Percentiles rank a stretch among this genome's conserved stretches.
These are phyloP conservation scores for Acanthis flammea DNA, from an alignment of 2,797 vertebrate genomes.

Conservation along the genomic window DNA sequence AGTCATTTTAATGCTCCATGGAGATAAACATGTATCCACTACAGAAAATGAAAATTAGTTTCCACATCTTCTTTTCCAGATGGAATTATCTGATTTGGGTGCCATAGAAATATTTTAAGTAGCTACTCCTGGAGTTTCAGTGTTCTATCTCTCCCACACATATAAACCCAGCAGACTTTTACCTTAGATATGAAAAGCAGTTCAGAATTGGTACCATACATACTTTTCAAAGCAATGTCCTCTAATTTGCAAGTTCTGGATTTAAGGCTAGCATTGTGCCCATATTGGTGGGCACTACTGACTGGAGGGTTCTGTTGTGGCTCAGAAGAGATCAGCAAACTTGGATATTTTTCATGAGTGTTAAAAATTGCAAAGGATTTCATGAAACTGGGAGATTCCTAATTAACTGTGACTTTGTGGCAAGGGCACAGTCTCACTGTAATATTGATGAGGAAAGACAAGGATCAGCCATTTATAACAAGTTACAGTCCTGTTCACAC, in stretches of 20 bases:
- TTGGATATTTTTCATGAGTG: background rate
- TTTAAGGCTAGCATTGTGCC: background rate
- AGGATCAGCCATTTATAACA: background rate
- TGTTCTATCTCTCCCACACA: background rate
- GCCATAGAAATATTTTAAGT: background rate
- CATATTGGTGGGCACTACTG: background rate
- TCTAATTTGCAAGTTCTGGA: background rate
- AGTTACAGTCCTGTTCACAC: background rate
- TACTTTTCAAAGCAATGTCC: background rate
- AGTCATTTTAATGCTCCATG: background rate
- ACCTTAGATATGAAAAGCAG: background rate
- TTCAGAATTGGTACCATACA: background rate
- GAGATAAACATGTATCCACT: background rate
- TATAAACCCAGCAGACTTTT: background rate
- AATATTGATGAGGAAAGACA: background rate
- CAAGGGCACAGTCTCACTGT: rapidly evolving
- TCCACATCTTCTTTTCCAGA: background rate
- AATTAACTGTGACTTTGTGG: background rate
- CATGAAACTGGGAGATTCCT: background rate
- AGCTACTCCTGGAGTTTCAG: background rate
- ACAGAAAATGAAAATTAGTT: background rate
- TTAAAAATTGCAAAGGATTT: background rate
- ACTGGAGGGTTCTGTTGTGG: background rate
- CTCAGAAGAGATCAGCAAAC: background rate
- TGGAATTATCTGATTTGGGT: background rate